A percentile compares a stretch with the other conserved stretches of the same genome.
These are phyloP conservation scores for Proisotoma minuta DNA, from an alignment of 2,888 invertebrate genomes.

Conservation along the genomic window DNA sequence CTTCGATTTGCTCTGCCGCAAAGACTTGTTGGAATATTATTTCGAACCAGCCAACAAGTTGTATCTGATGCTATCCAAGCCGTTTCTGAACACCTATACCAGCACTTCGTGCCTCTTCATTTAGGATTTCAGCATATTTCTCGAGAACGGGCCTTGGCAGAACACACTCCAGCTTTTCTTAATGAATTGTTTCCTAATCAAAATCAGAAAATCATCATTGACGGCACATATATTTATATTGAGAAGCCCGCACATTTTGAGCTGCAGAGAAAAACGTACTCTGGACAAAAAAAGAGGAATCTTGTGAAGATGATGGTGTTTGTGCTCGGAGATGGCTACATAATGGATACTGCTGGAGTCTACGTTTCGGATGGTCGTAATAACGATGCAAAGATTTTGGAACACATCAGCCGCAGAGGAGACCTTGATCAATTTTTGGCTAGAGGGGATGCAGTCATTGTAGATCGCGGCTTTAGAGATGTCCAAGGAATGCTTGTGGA, in stretches of 20 bases:
- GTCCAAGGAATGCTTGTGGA: background rate
- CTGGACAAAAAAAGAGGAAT: background rate
- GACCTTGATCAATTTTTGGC: background rate
- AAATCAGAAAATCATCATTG: too few relatives aligned
- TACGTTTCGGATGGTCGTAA: background rate
- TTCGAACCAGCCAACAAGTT: too few relatives aligned
- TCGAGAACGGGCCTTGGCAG: background rate
- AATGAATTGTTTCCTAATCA: background rate
- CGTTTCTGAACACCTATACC: background rate
- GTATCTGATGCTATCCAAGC: too few relatives aligned
- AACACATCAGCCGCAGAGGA: background rate
- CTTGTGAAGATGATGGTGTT: background rate
- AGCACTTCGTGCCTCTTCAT: background rate
- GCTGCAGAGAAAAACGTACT: background rate
- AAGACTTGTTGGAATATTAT: background rate
- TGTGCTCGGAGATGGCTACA: background rate
- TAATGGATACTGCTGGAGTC: background rate
- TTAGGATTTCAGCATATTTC: background rate
- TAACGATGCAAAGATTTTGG: background rate
- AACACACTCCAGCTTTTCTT: background rate
- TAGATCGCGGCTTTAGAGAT: background rate
- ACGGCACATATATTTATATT: background rate
- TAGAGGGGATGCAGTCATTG: background rate
- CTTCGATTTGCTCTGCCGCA: background rate
- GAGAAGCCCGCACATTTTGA: too few relatives aligned